Base-by-base conservation (phyloP, 2,888 invertebrate species). In the Synanthedon formicaeformis region DNA sequence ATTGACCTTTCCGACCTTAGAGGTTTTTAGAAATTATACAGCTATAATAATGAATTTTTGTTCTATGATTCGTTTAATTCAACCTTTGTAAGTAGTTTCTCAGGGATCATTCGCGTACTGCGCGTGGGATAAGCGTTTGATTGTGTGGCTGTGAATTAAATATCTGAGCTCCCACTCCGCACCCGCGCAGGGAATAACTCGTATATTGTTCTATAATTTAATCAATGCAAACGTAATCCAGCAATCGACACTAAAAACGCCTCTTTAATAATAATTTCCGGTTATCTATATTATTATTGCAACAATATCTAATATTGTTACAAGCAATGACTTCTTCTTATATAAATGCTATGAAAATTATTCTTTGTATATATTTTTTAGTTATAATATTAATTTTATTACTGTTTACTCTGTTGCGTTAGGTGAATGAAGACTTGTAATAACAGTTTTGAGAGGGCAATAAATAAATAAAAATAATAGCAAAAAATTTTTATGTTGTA, bases 51-150 rank as follows among this genome's bases (percentile, higher is more conserved):
- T 45, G 45, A 13, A 6, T 45, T 45, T 45, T 45, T 45, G 45
- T 45, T 45, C 45, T 45, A 5, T 13, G 14, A 14, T 13, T 45
- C 45, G 45, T 13, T 14, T 45, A 5, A 45, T 13, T 45, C 45
- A 45, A 45, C 45, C 13, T 45, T 45, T n/a, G 34, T 34, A 34
- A 45, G 45, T 14, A 45, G 45, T 45, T 45, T 45, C 45, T 12
- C 45, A 45, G 45, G 45, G 45, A 45, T 3, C 12, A 34, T 34
- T 34, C 34, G 34, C 34, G 34, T 34, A 34, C 34, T 45, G 6
- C 13, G 45, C 72, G 72, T 74, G 74, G 72, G 74, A 72, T 51
- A 53, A 57, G 51, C 51, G 52, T 52, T 58, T 60, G 58, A 73
- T 73, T 71, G 71, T 73, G 50, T 57, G 64, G 58, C 58, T 62